Evolutionary conservation across 2,888 invertebrate species (phyloP).

Genomic region (Conus canariensis): DNA sequence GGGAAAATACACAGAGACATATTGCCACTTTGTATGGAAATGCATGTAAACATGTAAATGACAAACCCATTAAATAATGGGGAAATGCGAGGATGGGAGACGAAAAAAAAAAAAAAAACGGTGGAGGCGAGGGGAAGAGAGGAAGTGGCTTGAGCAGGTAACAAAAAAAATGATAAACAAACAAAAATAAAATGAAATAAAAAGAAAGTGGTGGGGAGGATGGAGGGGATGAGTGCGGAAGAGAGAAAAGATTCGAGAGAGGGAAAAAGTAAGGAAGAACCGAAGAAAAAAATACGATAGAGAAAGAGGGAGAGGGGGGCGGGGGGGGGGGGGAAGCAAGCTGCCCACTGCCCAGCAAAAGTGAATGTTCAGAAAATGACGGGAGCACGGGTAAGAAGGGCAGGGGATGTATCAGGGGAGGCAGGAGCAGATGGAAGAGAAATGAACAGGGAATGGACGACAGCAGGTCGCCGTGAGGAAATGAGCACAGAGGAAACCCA

Average conservation of each 20-base stretch:
- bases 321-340: background rate
- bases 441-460: too few relatives aligned
- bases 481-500: background rate
- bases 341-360: too few relatives aligned
- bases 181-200: background rate
- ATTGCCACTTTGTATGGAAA: slow-evolving; percentile 19
- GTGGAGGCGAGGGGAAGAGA: background rate
- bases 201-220: background rate
- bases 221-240: too few relatives aligned
- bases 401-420: background rate
- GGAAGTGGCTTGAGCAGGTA: background rate
- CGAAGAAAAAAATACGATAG: background rate
- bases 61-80: background rate
- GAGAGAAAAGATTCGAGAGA: too few relatives aligned
- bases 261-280: too few relatives aligned
- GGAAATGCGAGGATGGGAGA: background rate
- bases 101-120: background rate
- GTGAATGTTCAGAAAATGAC: background rate
- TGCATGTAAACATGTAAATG: slow-evolving; percentile 3
- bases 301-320: background rate
- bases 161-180: background rate
- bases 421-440: background rate
- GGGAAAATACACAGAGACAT: background rate
- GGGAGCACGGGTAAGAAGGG: background rate
- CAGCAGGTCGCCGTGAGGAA: background rate